Evolutionary conservation across 2,113 vertebrate species (phyloP).

Genomic region (Ovibos moschatus): DNA sequence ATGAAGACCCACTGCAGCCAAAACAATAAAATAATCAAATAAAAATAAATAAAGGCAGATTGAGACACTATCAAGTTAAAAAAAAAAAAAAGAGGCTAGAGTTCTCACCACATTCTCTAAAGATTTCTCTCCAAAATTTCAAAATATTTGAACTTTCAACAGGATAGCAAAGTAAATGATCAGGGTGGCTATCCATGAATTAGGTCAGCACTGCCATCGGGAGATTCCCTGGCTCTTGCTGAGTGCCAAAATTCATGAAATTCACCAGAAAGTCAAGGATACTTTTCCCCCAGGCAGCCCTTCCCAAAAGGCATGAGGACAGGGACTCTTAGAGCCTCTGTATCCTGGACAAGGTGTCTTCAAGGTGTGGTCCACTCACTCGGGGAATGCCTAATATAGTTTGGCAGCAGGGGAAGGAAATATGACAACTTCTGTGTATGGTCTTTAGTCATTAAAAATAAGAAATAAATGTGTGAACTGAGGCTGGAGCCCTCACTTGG

Average conservation of each 20-base stretch:
- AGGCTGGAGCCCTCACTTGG: neutral
- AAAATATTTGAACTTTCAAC: neutral
- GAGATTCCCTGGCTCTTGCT: neutral
- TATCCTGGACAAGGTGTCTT: neutral
- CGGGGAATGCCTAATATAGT: neutral
- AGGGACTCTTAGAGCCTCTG: neutral
- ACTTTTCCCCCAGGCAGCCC: neutral
- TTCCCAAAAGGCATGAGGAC: neutral
- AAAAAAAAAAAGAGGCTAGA: neutral
- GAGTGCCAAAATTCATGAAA: neutral
- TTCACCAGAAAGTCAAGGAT: neutral
- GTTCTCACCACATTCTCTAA: neutral
- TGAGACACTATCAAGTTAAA: neutral
- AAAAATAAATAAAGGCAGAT: neutral
- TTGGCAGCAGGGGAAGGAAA: fast-evolving
- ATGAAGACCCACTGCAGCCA: neutral
- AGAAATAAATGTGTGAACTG: neutral
- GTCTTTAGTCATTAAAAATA: neutral
- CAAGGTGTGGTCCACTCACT: neutral
- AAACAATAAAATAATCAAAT: neutral
- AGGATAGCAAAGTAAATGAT: neutral
- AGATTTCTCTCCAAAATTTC: neutral
- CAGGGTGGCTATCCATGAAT: neutral
- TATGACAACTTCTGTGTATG: neutral
- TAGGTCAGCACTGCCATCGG: neutral